Evolutionary conservation across 2,797 vertebrate species (phyloP).

Genomic region (Aeoliscus strigatus): DNA sequence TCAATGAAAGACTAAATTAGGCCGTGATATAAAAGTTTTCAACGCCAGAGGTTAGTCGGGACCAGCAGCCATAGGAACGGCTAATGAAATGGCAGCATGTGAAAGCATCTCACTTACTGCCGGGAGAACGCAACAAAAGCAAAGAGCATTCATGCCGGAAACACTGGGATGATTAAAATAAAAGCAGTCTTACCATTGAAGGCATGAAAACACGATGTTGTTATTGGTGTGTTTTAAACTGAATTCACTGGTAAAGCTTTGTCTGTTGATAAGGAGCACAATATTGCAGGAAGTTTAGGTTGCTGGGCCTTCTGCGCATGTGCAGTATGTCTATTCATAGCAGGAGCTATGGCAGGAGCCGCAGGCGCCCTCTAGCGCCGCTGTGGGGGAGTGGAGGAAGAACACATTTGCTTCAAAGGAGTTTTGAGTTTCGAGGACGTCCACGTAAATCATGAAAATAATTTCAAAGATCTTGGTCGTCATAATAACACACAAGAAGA

Average conservation of each 20-base stretch:
- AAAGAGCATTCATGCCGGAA: not conserved
- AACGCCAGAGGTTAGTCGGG: constrained; percentile 47
- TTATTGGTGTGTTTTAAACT: constrained; percentile 34
- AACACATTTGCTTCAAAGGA: no score
- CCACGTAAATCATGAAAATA: no score
- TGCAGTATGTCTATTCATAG: constrained; percentile 4
- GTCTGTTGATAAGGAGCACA: constrained; percentile 77
- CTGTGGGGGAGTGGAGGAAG: no score
- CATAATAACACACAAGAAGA: no score
- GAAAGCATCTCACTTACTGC: constrained; percentile 30
- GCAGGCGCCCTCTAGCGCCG: no score
- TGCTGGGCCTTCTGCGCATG: constrained; percentile 51
- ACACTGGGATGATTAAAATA: not conserved
- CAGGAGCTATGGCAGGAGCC: not conserved
- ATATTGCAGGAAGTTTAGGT: constrained; percentile 74
- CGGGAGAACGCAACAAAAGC: not conserved
- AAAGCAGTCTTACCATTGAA: constrained; percentile 71
- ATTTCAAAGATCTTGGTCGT: no score
- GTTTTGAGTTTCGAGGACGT: no score
- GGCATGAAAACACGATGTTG: constrained; percentile 26
- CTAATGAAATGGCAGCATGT: constrained; percentile 53
- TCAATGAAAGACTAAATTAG: constrained; percentile 3
- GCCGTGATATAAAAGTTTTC: constrained; percentile 44
- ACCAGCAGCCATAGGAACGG: constrained; percentile 41
- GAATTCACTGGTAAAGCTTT: constrained; percentile 65